A percentile compares a stretch with the other conserved stretches of the same genome.
Evolutionary conservation across 1,140 invertebrate species (phyloP).

Genomic region (Cotesia chilonis): DNA sequence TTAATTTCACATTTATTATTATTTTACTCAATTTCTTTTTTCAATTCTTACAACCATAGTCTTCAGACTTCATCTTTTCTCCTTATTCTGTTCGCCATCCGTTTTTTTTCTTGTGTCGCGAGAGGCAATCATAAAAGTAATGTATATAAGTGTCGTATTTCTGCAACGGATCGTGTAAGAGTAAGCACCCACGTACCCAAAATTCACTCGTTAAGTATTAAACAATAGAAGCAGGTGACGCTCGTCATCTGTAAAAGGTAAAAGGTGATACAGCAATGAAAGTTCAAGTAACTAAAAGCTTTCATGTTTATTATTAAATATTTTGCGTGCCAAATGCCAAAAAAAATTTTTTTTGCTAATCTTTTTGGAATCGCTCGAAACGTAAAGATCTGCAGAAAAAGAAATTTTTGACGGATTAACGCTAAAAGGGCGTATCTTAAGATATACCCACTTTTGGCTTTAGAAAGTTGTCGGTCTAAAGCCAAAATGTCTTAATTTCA

Average conservation of each 20-base stretch:
- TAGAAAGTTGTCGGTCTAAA: too few species aligned
- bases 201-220: constrained; percentile 9
- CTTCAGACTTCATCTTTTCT: background rate
- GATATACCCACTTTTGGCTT: too few species aligned
- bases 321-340: background rate
- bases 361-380: too few species aligned
- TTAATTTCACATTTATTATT: background rate
- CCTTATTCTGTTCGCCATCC: background rate
- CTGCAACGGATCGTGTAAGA: constrained; percentile 2
- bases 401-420: too few species aligned
- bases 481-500: too few species aligned
- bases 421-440: too few species aligned
- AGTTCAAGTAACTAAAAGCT: constrained; percentile 11
- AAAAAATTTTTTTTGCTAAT: background rate
- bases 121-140: constrained; percentile 30
- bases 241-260: constrained; percentile 15
- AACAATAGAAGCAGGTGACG: constrained; percentile 36
- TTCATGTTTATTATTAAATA: background rate
- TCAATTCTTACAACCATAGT: constrained; percentile 1
- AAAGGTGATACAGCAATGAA: constrained; percentile 9
- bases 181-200: background rate
- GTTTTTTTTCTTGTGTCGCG: background rate
- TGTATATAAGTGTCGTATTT: constrained; percentile 27
- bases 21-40: constrained; percentile 1
- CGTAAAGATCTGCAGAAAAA: too few species aligned